These are phyloP conservation scores for Apamea epomidion DNA, from an alignment of 2,888 invertebrate genomes.

Conservation along the genomic window DNA sequence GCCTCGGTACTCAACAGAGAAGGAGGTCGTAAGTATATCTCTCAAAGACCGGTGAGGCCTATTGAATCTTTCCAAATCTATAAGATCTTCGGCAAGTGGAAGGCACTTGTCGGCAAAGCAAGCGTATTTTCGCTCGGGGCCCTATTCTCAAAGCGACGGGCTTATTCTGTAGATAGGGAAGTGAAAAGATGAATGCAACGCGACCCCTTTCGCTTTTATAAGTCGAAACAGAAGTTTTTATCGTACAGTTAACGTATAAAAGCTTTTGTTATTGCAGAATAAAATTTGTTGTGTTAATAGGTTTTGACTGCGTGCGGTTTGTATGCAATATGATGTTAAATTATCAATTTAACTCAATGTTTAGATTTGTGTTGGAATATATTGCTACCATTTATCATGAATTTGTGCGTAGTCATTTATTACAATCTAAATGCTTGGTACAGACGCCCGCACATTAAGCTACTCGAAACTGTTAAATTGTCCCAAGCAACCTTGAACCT, in stretches of 20 bases:
- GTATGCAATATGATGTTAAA: slow-evolving; percentile 8
- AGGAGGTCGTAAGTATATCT: slow-evolving; percentile 39
- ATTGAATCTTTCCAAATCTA: slow-evolving; percentile 70
- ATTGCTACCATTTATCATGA: neutral
- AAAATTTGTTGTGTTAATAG: neutral
- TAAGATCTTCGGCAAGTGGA: slow-evolving; percentile 72
- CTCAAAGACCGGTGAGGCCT: slow-evolving; percentile 52
- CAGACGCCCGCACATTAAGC: too few relatives aligned
- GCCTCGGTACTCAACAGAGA: slow-evolving; percentile 31
- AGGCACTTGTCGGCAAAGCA: slow-evolving; percentile 72
- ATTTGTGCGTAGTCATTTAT: slow-evolving; percentile 20
- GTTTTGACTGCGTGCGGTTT: slow-evolving; percentile 10
- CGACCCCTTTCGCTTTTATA: slow-evolving; percentile 76
- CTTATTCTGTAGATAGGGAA: slow-evolving; percentile 77
- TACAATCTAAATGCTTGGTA: neutral
- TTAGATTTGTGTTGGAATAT: neutral
- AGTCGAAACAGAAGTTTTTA: slow-evolving; percentile 73
- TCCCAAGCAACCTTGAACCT: too few relatives aligned
- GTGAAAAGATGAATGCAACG: slow-evolving; percentile 80
- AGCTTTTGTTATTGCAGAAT: neutral
- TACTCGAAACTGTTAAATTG: too few relatives aligned
- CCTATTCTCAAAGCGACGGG: slow-evolving; percentile 78
- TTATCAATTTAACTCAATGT: neutral
- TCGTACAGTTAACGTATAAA: slow-evolving; percentile 39
- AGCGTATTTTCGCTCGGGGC: slow-evolving; percentile 75